Base-by-base conservation (phyloP, 2,797 vertebrate species). In the Dromococcyx pavoninus region DNA sequence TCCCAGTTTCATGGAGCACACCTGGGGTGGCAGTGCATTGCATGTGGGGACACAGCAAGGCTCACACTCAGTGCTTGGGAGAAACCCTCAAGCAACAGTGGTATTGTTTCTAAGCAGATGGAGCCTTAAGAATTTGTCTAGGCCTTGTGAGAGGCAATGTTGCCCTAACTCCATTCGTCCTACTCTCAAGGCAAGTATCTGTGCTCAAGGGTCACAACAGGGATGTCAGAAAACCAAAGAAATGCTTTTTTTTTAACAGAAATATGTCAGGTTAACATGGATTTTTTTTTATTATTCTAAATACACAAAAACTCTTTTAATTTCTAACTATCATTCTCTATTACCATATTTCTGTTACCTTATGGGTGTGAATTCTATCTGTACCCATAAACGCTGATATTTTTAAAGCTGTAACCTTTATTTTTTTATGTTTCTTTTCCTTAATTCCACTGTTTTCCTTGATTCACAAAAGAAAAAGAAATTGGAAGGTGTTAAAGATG, bases 11-110 rank as follows among this genome's bases (percentile, higher is more conserved):
- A 4, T 3, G 11, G 76, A 39, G 9, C 43, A 35, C 51, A 18
- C 3, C 7, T 0, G 0, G 32, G 17, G 8, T 39, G 39, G 12
- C 32, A 50, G 18, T 10, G 24, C 17, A 5, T 35, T 13, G 51
- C 1, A 0, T 5, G 28, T 13, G 13, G 11, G 54, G 35, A 25
- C 2, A 4, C 25, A 54, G 44, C 37, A 60, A 60, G 64, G 11
- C 32, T 87, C 39, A 9, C 15, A 25, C 10, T 9, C 33, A 25
- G 16, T 27, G 23, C 30, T 23, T 44, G 65, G 61, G 25, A 69
- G 32, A 67, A 91, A 54, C 24, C 61, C 57, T 10, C 5, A 44
- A 65, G 50, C 30, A 88, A 10, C 27, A 69, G 4, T 5, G 10
- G 11, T 57, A 12, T 5, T 80, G 23, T 37, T 70, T 48, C 28